Base-by-base conservation (phyloP, 2,113 vertebrate species). In the Pituophis catenifer region DNA sequence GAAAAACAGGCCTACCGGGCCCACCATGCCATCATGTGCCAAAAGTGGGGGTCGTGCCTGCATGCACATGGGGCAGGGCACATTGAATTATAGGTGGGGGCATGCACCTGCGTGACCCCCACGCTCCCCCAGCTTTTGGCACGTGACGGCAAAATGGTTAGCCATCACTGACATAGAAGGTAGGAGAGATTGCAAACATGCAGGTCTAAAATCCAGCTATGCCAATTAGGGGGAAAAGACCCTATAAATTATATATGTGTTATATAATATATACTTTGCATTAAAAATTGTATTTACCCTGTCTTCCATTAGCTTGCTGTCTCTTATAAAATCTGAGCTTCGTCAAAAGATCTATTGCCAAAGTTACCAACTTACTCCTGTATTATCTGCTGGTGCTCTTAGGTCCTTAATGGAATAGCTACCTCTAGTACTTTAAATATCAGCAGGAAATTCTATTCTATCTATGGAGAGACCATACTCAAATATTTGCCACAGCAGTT, bases 211-310 rank as follows among this genome's bases (percentile, higher is more conserved):
- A 81, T 38, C 15, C n/a, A 81, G 70, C 7, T 81, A 81, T 81
- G 5, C n/a, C 0, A 8, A 81, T 19, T 38, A 38, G 15, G 2
- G 2, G 2, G 2, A 15, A 6, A 17, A 17, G 15, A 2, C n/a
- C n/a, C n/a, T 33, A 33, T 75, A 75, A 75, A 75, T 38, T 81
- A 38, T 75, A 75, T 15, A 33, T 33, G 2, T 75, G 65, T 75
- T 75, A 75, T 75, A 33, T 38, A 33, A 75, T 17, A 75, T 75
- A 75, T 38, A 75, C 13, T 17, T 75, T 38, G 15, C n/a, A 75
- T 75, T 75, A 75, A 19, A 75, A 75, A 75, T 75, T 33, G 29
- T 17, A 38, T 75, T 75, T 75, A 33, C 70, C 38, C 29, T 88
- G 50, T n/a, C 86, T 53, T 1, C 13, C 48, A 13, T 87, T 87